phyloP scores from a whole-genome alignment of 2,113 vertebrate species.

The Falcunculus frontatus region DNA sequence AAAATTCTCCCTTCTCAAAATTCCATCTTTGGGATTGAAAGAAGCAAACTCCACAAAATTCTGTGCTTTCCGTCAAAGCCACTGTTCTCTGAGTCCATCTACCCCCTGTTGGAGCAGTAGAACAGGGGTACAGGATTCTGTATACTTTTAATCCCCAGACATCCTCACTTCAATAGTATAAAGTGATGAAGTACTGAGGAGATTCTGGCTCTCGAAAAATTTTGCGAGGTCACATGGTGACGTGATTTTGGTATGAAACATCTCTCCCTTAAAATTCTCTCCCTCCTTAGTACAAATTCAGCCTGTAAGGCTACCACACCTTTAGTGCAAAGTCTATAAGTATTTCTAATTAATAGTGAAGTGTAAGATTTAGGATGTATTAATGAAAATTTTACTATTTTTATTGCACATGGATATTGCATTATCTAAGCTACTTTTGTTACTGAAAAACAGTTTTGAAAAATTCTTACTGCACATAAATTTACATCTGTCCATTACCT shows the following conservation, averaged over 20 bases:
- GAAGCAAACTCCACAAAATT: background rate
- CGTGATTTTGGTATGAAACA: background rate
- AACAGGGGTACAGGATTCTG: background rate
- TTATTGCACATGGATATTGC: background rate
- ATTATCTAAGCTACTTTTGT: background rate
- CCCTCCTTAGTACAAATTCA: background rate
- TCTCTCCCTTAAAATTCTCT: background rate
- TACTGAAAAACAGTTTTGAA: background rate
- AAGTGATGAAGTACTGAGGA: background rate
- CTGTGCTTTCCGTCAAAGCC: background rate
- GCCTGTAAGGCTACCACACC: background rate
- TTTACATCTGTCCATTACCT: background rate
- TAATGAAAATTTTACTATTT: background rate
- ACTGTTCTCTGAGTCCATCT: background rate
- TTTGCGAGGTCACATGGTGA: background rate
- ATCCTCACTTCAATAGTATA: background rate
- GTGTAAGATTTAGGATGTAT: background rate
- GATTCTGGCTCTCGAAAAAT: background rate
- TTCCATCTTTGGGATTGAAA: background rate
- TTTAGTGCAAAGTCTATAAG: background rate
- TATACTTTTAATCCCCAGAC: background rate
- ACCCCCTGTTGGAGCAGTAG: background rate
- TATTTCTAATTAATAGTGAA: background rate
- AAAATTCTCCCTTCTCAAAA: background rate
- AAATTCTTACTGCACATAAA: background rate